Conservation (phyloP, 2,888 invertebrate species). For the Tribolium freemani region DNA sequence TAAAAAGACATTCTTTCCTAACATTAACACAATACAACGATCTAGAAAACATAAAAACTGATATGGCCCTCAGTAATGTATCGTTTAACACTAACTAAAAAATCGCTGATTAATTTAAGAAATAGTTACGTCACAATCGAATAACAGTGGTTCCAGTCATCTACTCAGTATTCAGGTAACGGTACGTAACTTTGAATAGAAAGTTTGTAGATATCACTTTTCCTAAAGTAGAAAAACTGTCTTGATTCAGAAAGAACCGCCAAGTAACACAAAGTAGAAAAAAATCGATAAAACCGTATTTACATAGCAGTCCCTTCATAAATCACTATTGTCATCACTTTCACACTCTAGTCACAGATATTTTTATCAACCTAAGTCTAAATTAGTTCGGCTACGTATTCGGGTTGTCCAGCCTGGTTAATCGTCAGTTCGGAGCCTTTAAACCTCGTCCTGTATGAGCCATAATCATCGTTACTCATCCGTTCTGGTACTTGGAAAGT, state of each 20-base stretch:
- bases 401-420: conserved; percentile 73
- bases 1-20: conserved; percentile 20
- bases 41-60: conserved; percentile 38
- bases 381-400: conserved; percentile 74
- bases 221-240: conserved; percentile 43
- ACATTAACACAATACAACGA: conserved; percentile 27
- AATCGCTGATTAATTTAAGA: background rate
- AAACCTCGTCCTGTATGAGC: conserved; percentile 59
- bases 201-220: conserved; percentile 40
- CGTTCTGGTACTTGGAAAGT: conserved; percentile 80
- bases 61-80: conserved; percentile 48
- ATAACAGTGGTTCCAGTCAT: background rate
- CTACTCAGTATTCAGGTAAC: conserved; percentile 33
- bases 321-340: conserved; percentile 49
- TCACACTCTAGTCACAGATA: conserved; percentile 36
- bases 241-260: conserved; percentile 39
- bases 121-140: background rate
- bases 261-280: conserved; percentile 18
- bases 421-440: conserved; percentile 70
- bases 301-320: conserved; percentile 40
- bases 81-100: background rate
- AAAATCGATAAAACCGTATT: conserved; percentile 22
- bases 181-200: conserved; percentile 14
- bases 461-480: conserved; percentile 55
- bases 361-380: conserved; percentile 56